Base-by-base conservation (phyloP, 1,140 invertebrate genomes). In the Bombus huntii region DNA sequence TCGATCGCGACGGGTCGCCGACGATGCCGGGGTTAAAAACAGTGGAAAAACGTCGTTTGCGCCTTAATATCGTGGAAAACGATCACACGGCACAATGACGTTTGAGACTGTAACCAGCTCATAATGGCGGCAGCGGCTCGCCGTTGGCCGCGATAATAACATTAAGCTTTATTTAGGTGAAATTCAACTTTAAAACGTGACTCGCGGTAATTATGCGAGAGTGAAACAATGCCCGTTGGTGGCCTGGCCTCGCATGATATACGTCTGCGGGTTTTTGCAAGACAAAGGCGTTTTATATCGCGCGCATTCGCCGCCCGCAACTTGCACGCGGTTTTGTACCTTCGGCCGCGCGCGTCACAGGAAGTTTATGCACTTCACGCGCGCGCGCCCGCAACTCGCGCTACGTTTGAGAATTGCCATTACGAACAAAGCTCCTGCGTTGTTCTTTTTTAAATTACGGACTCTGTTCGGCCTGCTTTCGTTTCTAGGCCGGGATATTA, bases 101-200 rank as follows among this genome's bases (percentile, higher is more conserved):
- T 94, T 94, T 91, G 91, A 93, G 93, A 93, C 91, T 93, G 84
- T 87, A 85, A 91, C 90, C 89, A 86, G 90, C 88, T 90, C 93
- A 93, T 94, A 94, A 94, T 94, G 91, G 90, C 88, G 88, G 89
- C 85, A 85, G 88, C 88, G 89, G 83, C 77, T 87, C 83, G 84
- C 74, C 68, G 82, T 39, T 72, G 65, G 65, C 79, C 92, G 92
- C 92, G 93, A 94, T 95, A 95, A 95, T 94, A 95, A 94, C 93
- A 95, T 95, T 93, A 94, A 94, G 93, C 94, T 95, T 94, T 94
- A 95, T 95, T 94, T 95, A 94, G 93, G 93, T 93, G 93, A 94
- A 94, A 94, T 95, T 95, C 93, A 93, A 95, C 92, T 94, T 94
- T 94, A 94, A 94, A 95, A 94, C 93, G 93, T 92, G 93, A 94